phyloP scores from a whole-genome alignment of 1,140 invertebrate species.

The Plectus sambesii region DNA sequence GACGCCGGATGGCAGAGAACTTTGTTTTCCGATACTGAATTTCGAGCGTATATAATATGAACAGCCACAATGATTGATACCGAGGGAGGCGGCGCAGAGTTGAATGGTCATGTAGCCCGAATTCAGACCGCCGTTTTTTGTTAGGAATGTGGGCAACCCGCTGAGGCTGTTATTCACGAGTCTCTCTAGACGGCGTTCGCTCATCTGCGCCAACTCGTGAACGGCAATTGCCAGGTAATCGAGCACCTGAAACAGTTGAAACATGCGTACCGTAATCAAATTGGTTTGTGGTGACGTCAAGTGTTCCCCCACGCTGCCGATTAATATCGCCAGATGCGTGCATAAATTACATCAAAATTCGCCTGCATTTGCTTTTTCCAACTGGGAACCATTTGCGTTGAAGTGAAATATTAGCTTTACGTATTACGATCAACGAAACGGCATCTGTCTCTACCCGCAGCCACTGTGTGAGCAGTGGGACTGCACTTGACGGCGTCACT shows the following conservation, averaged over 20 bases:
- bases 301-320: no score
- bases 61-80: constrained; percentile 44
- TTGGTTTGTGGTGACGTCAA: background rate
- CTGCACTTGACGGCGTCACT: constrained; percentile 1
- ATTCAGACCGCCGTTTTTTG: constrained; percentile 61
- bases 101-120: constrained; percentile 67
- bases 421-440: constrained; percentile 2
- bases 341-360: no score
- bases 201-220: constrained; percentile 62
- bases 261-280: background rate
- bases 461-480: background rate
- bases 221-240: constrained; percentile 64
- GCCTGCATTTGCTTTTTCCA: no score
- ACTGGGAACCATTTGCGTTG: no score
- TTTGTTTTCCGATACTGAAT: constrained; percentile 61
- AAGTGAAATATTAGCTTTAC: no score
- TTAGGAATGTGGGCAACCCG: constrained; percentile 57
- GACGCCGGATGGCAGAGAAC: constrained; percentile 63
- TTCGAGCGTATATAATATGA: background rate
- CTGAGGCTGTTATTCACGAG: constrained; percentile 58
- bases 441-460: background rate
- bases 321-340: constrained; percentile 7
- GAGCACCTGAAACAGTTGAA: constrained; percentile 48
- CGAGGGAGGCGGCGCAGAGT: constrained; percentile 60
- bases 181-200: constrained; percentile 59